phyloP scores from a whole-genome alignment of 2,113 vertebrate species.

The Leucosticte australis region DNA sequence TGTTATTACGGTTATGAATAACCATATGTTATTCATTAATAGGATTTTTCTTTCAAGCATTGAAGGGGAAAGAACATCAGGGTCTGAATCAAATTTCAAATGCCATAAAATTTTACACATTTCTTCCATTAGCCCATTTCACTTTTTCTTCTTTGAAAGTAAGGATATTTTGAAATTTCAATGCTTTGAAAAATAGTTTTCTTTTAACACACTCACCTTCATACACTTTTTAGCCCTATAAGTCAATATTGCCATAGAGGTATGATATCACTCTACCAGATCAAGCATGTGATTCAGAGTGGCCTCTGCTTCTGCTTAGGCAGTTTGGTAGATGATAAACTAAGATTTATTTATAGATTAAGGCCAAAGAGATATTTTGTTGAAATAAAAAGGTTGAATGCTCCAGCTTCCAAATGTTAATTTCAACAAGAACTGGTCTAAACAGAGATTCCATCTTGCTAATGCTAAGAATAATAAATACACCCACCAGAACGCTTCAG shows the following conservation, averaged over 20 bases:
- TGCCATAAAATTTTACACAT: background rate
- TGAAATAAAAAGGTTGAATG: conserved; percentile 18
- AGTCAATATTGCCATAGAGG: background rate
- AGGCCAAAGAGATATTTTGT: conserved; percentile 5
- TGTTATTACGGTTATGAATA: too few relatives aligned
- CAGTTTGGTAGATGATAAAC: conserved; percentile 45
- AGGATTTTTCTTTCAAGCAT: background rate
- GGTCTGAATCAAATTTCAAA: background rate
- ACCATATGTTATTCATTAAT: background rate
- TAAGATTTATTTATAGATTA: background rate
- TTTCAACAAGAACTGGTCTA: background rate
- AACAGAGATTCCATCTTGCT: background rate
- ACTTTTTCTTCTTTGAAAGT: background rate
- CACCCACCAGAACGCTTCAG: background rate
- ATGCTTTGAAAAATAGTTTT: background rate
- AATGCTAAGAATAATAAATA: background rate
- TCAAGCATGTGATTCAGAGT: background rate
- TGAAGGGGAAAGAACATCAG: background rate
- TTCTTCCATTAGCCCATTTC: background rate
- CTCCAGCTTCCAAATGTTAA: background rate
- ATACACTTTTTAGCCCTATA: background rate
- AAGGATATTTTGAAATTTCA: background rate
- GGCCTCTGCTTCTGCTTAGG: background rate
- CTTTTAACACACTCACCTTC: background rate
- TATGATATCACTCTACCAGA: background rate